Conservation (phyloP, 2,113 vertebrate genomes). For the Malurus cyaneus region DNA sequence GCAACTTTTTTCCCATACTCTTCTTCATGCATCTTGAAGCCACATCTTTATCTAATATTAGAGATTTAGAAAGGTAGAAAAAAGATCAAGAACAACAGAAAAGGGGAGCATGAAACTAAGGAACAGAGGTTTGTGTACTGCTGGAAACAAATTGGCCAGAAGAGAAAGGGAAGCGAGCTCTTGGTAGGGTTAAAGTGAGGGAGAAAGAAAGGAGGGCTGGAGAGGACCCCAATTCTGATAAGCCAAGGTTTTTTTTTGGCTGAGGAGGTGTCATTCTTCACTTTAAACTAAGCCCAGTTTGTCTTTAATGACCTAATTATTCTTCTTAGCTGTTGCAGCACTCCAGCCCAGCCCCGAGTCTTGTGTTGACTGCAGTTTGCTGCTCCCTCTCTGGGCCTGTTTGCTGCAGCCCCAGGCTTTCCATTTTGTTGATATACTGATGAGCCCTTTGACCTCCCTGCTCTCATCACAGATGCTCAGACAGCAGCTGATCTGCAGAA, state of each 20-base stretch:
- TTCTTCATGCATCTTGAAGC: not conserved
- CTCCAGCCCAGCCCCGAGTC: not conserved
- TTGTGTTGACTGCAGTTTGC: not conserved
- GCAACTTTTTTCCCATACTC: not conserved
- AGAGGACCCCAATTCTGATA: not conserved
- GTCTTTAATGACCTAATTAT: not conserved
- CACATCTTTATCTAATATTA: not conserved
- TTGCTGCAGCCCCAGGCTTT: not conserved
- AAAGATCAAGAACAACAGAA: not conserved
- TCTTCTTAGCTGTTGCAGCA: not conserved
- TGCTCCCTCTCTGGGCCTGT: not conserved
- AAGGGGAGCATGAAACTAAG: not conserved
- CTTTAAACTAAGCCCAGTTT: not conserved
- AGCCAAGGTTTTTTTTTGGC: not conserved
- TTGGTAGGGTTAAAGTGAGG: not conserved
- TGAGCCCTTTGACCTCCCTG: not conserved
- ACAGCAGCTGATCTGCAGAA: not conserved
- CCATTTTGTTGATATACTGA: not conserved
- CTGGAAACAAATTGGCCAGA: not conserved
- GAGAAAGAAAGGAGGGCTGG: not conserved
- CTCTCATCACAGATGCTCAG: not conserved
- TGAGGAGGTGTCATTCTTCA: not conserved
- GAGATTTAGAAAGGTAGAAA: not conserved
- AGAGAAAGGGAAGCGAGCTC: not conserved
- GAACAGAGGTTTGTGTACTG: not conserved